phyloP scores from a whole-genome alignment of 2,797 vertebrate species.

The Mareca strepera region DNA sequence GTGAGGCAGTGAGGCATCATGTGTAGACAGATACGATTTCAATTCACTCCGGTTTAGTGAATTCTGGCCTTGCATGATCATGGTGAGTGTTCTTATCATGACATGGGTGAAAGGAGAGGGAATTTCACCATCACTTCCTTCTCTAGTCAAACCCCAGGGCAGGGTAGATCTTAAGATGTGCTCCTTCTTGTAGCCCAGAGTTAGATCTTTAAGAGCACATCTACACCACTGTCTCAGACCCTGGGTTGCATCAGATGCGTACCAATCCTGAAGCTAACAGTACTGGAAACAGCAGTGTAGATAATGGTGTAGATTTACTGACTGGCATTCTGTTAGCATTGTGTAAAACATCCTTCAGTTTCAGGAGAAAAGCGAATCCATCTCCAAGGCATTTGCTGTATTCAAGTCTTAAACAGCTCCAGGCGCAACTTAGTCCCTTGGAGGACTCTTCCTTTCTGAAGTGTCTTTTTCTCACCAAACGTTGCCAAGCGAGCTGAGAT shows the following conservation, averaged over 20 bases:
- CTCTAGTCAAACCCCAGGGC: neutral
- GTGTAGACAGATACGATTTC: neutral
- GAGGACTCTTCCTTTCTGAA: neutral
- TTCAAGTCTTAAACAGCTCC: neutral
- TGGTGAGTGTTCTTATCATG: neutral
- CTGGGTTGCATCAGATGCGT: neutral
- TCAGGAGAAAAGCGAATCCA: neutral
- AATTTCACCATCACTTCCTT: neutral
- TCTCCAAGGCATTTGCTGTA: neutral
- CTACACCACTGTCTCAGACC: rapidly evolving
- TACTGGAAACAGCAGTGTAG: neutral
- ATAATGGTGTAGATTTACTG: neutral
- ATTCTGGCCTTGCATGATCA: neutral
- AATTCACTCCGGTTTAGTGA: neutral
- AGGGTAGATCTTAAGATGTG: neutral
- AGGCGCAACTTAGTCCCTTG: neutral
- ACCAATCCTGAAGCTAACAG: neutral
- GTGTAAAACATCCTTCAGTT: neutral
- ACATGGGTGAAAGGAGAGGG: neutral
- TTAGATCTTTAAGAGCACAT: neutral
- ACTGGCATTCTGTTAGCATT: neutral
- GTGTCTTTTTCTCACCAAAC: neutral
- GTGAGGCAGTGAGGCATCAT: neutral
- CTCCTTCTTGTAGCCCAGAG: neutral
- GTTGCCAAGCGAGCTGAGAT: neutral